Base-by-base conservation (phyloP, 1,140 invertebrate genomes). In the Helicoverpa zea region DNA sequence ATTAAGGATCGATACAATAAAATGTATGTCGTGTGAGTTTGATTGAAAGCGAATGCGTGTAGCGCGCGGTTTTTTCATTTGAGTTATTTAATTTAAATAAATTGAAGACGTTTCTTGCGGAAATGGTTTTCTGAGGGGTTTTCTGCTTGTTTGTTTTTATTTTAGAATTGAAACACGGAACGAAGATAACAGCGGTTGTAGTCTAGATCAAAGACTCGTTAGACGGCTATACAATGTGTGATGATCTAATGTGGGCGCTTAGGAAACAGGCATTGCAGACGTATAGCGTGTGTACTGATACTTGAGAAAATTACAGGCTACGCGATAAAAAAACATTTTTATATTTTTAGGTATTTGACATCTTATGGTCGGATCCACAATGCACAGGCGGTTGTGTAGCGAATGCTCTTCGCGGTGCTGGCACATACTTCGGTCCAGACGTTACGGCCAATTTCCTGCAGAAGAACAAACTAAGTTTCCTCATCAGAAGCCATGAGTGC, bases 341-440 rank as follows among this genome's bases (percentile, higher is more conserved):
- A 35, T 16, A 86, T 72, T 85, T 79, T 92, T 93, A 98, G 98
- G 96, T 98, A 1, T 97, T 99, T 81, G 98, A 99, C 91, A 96
- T 99, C 14, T 94, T 99, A 72, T 99, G 98, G 98, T 98, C 98
- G 87, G 98, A 99, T 94, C 98, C 98, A 0, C 97, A 98, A 91
- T 95, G 96, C 10, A 96, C 90, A 1, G 96, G 96, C 49, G 97
- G 96, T 0, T 98, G 98, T 88, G 96, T 96, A 23, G 97, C 98
- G 0, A 99, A 99, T 91, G 96, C 96, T 10, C 96, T 98, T 61
- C 96, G 98, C 7, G 98, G 98, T 1, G 98, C 98, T 14, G 98
- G 98, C 0, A 97, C 97, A 5, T 98, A 98, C 91, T 99, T 98
- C 91, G 98, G 98, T 0, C 97, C 98, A 0, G 98, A 99, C 91